A percentile compares a stretch with the other conserved stretches of the same genome.
These are phyloP conservation scores for Channa maculata DNA, from an alignment of 2,113 vertebrate genomes.

Conservation along the genomic window DNA sequence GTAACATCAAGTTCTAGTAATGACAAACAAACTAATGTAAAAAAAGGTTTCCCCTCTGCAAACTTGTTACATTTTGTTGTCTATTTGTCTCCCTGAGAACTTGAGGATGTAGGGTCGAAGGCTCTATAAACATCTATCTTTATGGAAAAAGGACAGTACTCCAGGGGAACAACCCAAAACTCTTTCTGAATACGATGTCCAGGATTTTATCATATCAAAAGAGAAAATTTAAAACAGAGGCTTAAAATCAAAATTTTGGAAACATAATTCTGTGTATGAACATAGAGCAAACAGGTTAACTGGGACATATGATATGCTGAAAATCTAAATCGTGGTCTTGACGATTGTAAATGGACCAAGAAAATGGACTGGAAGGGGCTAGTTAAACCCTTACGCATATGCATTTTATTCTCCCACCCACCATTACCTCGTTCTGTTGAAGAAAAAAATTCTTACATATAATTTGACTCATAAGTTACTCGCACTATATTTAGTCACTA, in stretches of 20 bases:
- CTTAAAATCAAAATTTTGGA: slow-evolving; percentile 9
- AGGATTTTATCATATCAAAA: slow-evolving; percentile 34
- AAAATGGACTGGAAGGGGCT: slow-evolving; percentile 15
- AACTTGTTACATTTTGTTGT: neutral
- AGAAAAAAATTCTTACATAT: neutral
- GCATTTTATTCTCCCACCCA: neutral
- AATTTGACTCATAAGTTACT: slow-evolving; percentile 15
- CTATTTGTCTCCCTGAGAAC: neutral
- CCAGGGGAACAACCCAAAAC: slow-evolving; percentile 5
- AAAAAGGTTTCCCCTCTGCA: neutral
- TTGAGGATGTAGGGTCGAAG: neutral
- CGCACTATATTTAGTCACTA: neutral
- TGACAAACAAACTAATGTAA: neutral
- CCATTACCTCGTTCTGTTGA: slow-evolving; percentile 16
- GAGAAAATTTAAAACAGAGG: slow-evolving; percentile 45
- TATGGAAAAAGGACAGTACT: neutral
- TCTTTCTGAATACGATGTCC: slow-evolving; percentile 8
- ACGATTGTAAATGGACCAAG: slow-evolving; percentile 43
- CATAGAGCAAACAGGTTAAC: slow-evolving; percentile 32
- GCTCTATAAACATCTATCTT: neutral
- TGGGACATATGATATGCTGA: slow-evolving; percentile 22
- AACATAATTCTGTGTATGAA: slow-evolving; percentile 10
- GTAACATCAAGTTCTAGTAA: neutral
- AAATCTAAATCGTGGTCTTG: slow-evolving; percentile 30
- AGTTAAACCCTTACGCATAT: slow-evolving; percentile 37